phyloP scores from a whole-genome alignment of 1,140 invertebrate species.

The Contarinia nasturtii region DNA sequence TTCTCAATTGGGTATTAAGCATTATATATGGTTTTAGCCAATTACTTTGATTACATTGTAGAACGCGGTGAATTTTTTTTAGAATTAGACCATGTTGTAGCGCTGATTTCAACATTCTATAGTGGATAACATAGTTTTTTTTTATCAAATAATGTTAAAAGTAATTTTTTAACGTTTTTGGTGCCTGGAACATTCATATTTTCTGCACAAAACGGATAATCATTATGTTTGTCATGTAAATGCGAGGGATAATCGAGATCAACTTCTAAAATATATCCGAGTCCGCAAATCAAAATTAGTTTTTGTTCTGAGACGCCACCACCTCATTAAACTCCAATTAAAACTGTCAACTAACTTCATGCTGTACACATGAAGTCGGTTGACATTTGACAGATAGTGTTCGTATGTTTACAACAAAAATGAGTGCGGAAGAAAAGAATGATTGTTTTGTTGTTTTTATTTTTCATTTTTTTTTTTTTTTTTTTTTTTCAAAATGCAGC shows the following conservation, averaged over 20 bases:
- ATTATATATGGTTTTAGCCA: conserved; percentile 29
- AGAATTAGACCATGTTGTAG: conserved; percentile 24
- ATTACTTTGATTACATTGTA: conserved; percentile 28
- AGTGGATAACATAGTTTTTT: conserved; percentile 29
- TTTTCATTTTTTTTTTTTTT: too few species aligned
- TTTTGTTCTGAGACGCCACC: too few species aligned
- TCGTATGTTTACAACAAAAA: too few species aligned
- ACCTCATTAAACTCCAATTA: too few species aligned
- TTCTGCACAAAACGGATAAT: conserved; percentile 28
- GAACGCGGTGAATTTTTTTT: conserved; percentile 27
- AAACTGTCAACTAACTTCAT: too few species aligned
- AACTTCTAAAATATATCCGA: conserved; percentile 34
- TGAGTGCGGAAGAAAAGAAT: too few species aligned
- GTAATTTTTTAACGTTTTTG: conserved; percentile 17
- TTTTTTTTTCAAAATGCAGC: too few species aligned
- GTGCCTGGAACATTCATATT: conserved; percentile 8
- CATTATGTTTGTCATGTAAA: conserved; percentile 30
- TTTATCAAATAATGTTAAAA: conserved; percentile 17
- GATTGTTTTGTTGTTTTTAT: too few species aligned
- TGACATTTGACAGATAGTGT: too few species aligned
- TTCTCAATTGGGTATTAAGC: conserved; percentile 22
- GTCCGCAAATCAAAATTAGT: too few species aligned
- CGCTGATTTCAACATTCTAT: conserved; percentile 27
- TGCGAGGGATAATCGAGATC: conserved; percentile 18
- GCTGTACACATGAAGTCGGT: too few species aligned